Conservation (phyloP, 2,797 vertebrate species). For the Poecile montanus region DNA sequence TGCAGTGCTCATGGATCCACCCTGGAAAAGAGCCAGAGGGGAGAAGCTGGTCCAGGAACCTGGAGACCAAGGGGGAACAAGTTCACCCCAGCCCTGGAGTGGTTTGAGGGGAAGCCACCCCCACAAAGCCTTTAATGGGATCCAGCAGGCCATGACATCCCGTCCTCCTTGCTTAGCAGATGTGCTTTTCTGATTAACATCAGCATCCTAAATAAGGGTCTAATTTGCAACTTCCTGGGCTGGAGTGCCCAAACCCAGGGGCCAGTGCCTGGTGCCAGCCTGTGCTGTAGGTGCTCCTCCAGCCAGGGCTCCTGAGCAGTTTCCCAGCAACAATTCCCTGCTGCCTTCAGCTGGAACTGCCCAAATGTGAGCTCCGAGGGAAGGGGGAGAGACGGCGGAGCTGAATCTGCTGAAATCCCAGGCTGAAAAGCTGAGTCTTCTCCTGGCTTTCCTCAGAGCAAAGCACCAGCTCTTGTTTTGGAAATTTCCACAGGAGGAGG, state of each 20-base stretch:
- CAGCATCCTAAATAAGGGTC: neutral
- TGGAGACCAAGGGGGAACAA: neutral
- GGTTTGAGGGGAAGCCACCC: neutral
- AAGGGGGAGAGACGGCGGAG: neutral
- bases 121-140: neutral
- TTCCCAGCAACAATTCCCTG: constrained; percentile 58
- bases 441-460: neutral
- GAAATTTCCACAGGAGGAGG: fast-evolving
- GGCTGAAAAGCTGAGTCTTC: neutral
- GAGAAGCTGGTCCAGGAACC: neutral
- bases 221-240: neutral
- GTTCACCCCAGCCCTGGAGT: fast-evolving
- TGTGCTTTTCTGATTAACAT: neutral
- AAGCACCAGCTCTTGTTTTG: neutral
- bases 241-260: neutral
- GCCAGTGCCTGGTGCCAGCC: neutral
- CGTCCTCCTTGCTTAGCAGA: neutral
- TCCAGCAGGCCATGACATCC: neutral
- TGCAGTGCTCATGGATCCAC: neutral
- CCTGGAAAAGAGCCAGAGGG: neutral
- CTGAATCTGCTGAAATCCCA: neutral
- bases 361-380: neutral
- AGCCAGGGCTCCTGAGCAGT: constrained; percentile 7
- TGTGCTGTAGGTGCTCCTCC: neutral
- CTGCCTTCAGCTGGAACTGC: constrained; percentile 23